These are phyloP conservation scores for Cephus cinctus DNA, from an alignment of 1,140 invertebrate genomes.

Conservation along the genomic window DNA sequence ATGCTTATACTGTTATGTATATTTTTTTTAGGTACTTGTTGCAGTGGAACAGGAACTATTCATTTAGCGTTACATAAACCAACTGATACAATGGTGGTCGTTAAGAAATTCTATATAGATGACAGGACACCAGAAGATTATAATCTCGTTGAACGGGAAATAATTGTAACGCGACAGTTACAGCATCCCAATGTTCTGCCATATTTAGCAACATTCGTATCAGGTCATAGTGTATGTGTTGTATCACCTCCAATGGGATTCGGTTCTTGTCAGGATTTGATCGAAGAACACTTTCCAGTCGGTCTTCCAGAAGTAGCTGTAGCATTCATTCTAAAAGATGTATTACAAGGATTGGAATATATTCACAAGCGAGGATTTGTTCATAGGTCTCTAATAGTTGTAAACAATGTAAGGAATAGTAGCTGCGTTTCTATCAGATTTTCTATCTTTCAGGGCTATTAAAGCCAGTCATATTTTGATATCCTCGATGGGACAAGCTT, in stretches of 20 bases:
- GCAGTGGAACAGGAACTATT: conserved; percentile 61
- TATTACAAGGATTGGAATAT: conserved; percentile 78
- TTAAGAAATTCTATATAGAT: conserved; percentile 77
- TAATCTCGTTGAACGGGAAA: conserved; percentile 71
- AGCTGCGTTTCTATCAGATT: not conserved
- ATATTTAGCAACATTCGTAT: conserved; percentile 73
- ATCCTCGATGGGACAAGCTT: conserved; percentile 66
- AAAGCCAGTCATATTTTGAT: conserved; percentile 83
- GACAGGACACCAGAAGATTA: conserved; percentile 64
- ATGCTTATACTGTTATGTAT: too few relatives aligned
- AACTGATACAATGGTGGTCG: conserved; percentile 67
- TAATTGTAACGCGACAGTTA: conserved; percentile 74
- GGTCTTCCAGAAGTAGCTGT: conserved; percentile 80
- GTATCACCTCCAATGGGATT: conserved; percentile 78
- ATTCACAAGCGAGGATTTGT: conserved; percentile 83
- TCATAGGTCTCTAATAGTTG: conserved; percentile 68
- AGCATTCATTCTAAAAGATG: conserved; percentile 75
- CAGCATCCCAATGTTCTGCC: conserved; percentile 76
- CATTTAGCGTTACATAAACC: conserved; percentile 68
- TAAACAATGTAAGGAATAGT: conserved; percentile 16
- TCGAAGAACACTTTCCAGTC: conserved; percentile 74
- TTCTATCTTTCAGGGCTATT: conserved; percentile 65
- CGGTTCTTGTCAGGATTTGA: conserved; percentile 77
- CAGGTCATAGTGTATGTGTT: conserved; percentile 72
- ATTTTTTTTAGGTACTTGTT: conserved; percentile 67